Base-by-base conservation (phyloP, 2,797 vertebrate species). In the Pogoniulus pusillus region DNA sequence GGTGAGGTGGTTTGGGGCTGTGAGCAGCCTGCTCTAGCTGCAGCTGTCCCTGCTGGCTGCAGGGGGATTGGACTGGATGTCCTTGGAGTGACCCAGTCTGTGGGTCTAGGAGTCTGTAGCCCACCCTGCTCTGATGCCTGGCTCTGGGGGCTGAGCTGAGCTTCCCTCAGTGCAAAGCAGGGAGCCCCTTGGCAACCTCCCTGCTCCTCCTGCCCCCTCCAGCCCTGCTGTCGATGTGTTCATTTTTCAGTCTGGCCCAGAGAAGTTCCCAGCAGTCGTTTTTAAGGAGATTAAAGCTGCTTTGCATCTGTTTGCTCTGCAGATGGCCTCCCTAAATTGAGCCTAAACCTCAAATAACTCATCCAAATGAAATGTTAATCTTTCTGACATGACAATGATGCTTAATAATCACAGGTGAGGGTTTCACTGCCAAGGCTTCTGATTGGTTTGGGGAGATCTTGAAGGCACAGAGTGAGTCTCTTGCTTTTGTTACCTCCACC, bases 271-370 rank as follows among this genome's bases (percentile, higher is more conserved):
- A 84, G 70, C 68, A 75, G 73, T 32, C 51, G 69, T 12, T 75
- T 93, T 90, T 17, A 37, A 83, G 81, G 81, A 84, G 86, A 93
- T 95, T 75, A 93, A 88, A 82, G 66, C 63, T 81, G 73, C 77
- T 91, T 88, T 75, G 55, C 92, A 72, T 90, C 88, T 91, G 81
- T 90, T 91, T 91, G n/a, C 73, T 75, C 34, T 79, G 66, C 74
- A 78, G 66, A 58, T 62, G 57, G 49, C 80, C 80, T 54, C 92
- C 88, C 63, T 72, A 72, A 93, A 91, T 93, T 81, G 84, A 94
- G 30, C 47, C 77, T 90, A 88, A 93, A 86, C 84, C 90, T 65
- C n/a, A 81, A 94, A 84, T 91, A 93, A 95, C 95, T 90, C 70
- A 19, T 51, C 51, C 63, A 88, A 90, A 79, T 83, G 41, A 78